A percentile compares a stretch with the other conserved stretches of the same genome.
Conservation (phyloP, 2,888 invertebrate species). For the Saturnia pavonia region DNA sequence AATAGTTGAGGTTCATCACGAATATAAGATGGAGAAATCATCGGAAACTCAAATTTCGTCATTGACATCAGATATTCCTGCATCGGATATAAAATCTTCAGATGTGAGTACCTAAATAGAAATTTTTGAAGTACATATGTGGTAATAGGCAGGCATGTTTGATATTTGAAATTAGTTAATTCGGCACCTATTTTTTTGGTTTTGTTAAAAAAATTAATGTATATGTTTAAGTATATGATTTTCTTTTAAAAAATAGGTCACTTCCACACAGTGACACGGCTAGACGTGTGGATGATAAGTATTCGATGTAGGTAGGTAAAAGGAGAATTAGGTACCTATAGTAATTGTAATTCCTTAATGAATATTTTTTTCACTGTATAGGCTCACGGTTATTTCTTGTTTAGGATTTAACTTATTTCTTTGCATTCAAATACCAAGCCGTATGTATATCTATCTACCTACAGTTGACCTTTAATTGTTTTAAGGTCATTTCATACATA, state of each 20-base stretch:
- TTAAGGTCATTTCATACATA: not conserved
- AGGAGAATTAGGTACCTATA: not conserved
- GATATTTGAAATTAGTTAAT: not conserved
- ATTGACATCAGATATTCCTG: conserved; percentile 54
- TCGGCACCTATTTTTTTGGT: not conserved
- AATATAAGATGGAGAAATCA: conserved; percentile 51
- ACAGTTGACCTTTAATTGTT: not conserved
- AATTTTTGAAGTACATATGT: not conserved
- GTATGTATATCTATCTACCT: not conserved
- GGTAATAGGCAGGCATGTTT: not conserved
- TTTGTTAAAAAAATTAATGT: too few species aligned
- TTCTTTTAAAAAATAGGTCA: conserved; percentile 17
- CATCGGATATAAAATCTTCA: conserved; percentile 60
- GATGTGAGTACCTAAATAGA: conserved; percentile 60
- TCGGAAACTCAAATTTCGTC: conserved; percentile 53
- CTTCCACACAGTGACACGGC: conserved; percentile 3
- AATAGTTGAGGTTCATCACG: conserved; percentile 42
- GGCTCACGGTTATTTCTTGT: not conserved
- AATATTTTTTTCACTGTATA: not conserved
- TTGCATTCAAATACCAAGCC: not conserved
- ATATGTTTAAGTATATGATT: not conserved
- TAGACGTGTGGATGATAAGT: conserved; percentile 12
- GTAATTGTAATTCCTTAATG: not conserved
- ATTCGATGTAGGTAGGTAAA: conserved; percentile 8
- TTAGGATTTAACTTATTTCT: not conserved